Evolutionary conservation across 2,888 invertebrate species (phyloP), one percentile per base, ranked within the genome.

Genomic region (Tetropium fuscum): DNA sequence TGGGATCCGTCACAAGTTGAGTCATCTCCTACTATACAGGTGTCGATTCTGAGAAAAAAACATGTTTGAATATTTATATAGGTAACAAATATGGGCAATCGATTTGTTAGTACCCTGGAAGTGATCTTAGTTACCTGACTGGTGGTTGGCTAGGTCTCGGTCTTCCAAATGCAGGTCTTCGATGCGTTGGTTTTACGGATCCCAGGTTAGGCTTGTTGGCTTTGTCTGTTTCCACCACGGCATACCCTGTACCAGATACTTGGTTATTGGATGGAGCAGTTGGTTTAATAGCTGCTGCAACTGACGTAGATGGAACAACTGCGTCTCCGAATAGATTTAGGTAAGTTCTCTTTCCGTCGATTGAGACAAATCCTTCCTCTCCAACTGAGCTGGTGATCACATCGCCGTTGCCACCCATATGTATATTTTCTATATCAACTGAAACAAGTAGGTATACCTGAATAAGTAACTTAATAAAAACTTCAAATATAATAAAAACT

Each of bases 21-120:
- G 71, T 94, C 93, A 71, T 96, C 95, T 0, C 95, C 96, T 0
- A 96, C 95, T 13, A 96, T 95, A 73, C 96, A 96, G 0, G 96
- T 96, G 78, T 96, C 96, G 61, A 96, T 96, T 69, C 95, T 76
- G 53, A 34, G 77, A 75, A 36, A 60, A 40, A 56, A 53, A 41
- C 15, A 16, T 30, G 19, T 1, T 7, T 32, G 11, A 4, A 11
- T 11, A 7, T 7, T 13, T n/a, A 32, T 15, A 38, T 4, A 11
- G 6, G 2, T 6, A 15, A 41, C n/a, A 36, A 20, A 19, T 36
- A 47, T 27, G 63, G 5, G 8, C 8, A 27, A 27, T 8, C 10
- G 10, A 8, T n/a, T n/a, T 10, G n/a, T n/a, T 27, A 2, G 10
- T n/a, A 27, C 8, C 2, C 27, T 2, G 5, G 1, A 27, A 30